Base-by-base conservation (phyloP, 2,797 vertebrate genomes). In the Eulemur mongoz region DNA sequence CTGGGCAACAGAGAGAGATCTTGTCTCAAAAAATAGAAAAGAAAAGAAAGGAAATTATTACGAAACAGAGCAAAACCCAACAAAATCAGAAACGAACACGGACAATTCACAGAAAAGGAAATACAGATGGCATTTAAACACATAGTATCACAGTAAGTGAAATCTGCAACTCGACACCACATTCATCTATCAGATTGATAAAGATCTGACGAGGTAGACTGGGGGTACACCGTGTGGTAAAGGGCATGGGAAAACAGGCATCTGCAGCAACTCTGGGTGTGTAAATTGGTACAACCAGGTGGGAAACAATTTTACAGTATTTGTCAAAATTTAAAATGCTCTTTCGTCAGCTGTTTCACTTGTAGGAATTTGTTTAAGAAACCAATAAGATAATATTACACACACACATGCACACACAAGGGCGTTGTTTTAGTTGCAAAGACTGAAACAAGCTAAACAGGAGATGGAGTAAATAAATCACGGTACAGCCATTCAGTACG, bases 401-500 rank as follows among this genome's bases (percentile, higher is more conserved):
- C 38, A 65, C 23, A 17, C 40, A 22, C 57, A 48, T 30, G 4
- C 45, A 75, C 72, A 50, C 30, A 78, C n/a, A 38, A 1, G 25
- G 18, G 4, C 67, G 35, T 9, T 25, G 27, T 40, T 14, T n/a
- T 4, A 40, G 38, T 2, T 4, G 35, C 22, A 17, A n/a, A 88
- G 48, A 32, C 48, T 38, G 30, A 52, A 50, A 35, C 30, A 38
- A 63, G 23, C 4, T 75, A 23, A 73, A 52, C 30, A 15, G 32
- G 59, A 52, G 23, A 18, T 18, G 17, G 9, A 65, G 20, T 27
- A 30, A 45, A 45, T 54, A 65, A 35, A 9, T 45, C 2, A n/a
- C 18, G 11, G 7, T 4, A 20, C 3, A 45, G 78, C 38, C 32
- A 11, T 13, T 30, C 40, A 2, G 6, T 4, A 15, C 0, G 2